These are phyloP conservation scores for Tupaia chinensis DNA, from an alignment of 2,113 vertebrate species.

Conservation along the genomic window DNA sequence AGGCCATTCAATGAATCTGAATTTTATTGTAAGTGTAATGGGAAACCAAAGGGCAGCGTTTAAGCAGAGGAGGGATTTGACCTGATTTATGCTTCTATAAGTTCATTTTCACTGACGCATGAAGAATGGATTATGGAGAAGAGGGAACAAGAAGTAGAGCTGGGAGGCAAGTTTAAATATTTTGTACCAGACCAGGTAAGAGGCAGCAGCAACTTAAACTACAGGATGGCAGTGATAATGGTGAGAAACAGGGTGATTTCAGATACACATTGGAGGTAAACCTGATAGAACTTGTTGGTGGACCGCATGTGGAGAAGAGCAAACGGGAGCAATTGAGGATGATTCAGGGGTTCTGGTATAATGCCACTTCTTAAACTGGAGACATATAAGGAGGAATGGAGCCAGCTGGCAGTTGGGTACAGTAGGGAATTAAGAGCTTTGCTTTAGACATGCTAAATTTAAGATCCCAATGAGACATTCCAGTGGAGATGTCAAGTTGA, in stretches of 20 bases:
- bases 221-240: not conserved
- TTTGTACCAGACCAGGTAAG: not conserved
- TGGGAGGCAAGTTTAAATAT: not conserved
- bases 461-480: constrained; percentile 33
- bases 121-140: not conserved
- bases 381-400: constrained; percentile 37
- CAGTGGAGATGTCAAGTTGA: constrained; percentile 49
- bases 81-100: not conserved
- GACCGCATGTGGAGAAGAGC: not conserved
- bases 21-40: constrained; percentile 18
- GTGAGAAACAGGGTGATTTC: not conserved
- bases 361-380: constrained; percentile 58
- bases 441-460: constrained; percentile 71
- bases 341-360: constrained; percentile 57
- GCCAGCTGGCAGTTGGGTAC: constrained; percentile 62
- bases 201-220: not conserved
- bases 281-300: not conserved
- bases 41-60: constrained; percentile 5
- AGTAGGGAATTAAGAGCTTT: constrained; percentile 67
- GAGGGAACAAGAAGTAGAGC: not conserved
- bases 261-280: not conserved
- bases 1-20: not conserved
- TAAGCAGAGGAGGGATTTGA: not conserved
- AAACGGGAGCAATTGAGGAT: not conserved
- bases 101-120: not conserved